These are phyloP conservation scores for Chloebia gouldiae DNA, from an alignment of 2,113 vertebrate genomes.

Conservation along the genomic window DNA sequence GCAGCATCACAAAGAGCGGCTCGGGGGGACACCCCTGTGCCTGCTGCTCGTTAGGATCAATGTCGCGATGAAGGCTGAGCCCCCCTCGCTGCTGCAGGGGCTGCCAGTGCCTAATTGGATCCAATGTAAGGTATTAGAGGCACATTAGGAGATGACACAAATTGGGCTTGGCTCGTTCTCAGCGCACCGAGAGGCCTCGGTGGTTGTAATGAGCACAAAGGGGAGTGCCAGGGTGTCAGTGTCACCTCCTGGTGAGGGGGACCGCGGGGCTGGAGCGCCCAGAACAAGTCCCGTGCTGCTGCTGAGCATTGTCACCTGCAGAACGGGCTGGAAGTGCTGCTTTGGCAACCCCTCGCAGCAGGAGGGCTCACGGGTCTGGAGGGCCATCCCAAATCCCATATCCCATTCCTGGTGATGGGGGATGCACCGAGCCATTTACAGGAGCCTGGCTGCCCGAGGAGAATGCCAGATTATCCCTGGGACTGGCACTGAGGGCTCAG, in stretches of 20 bases:
- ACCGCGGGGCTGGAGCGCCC: neutral
- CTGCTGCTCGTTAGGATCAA: conserved; percentile 5
- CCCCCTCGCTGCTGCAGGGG: neutral
- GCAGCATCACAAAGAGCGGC: neutral
- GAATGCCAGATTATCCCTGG: neutral
- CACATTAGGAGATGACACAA: conserved; percentile 38
- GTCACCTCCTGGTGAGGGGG: neutral
- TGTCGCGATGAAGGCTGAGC: neutral
- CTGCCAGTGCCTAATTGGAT: conserved; percentile 55
- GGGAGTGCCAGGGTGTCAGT: neutral
- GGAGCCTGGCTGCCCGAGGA: neutral
- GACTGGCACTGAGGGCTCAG: neutral
- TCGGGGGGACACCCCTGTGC: neutral
- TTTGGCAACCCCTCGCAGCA: neutral
- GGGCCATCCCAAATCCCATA: neutral
- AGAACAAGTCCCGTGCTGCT: rapidly evolving
- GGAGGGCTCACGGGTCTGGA: neutral
- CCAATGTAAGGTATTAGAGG: conserved; percentile 12
- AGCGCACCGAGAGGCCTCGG: neutral
- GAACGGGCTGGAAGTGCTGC: neutral
- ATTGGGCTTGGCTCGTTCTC: conserved; percentile 32
- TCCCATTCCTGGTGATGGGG: neutral
- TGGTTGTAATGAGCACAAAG: neutral
- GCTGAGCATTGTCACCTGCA: neutral
- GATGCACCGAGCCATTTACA: neutral